A percentile compares a stretch with the other conserved stretches of the same genome.
phyloP scores from a whole-genome alignment of 2,797 vertebrate genomes.

The Cichlasoma orientale region DNA sequence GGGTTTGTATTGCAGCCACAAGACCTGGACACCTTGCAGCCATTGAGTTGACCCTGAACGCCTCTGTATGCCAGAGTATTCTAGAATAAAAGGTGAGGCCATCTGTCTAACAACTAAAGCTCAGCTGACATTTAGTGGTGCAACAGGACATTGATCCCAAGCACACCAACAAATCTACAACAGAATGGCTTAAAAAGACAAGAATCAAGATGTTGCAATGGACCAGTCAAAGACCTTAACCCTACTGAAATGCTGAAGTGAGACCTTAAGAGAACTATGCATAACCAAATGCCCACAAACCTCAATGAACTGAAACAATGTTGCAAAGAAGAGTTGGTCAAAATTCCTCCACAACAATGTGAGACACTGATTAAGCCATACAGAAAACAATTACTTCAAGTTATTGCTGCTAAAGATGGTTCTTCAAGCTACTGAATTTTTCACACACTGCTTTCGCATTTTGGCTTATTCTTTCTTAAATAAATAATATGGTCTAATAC shows the following conservation, averaged over 20 bases:
- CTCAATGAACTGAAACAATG: neutral
- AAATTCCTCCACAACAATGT: neutral
- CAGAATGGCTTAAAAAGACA: neutral
- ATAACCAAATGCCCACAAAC: neutral
- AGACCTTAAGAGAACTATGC: neutral
- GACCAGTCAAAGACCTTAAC: neutral
- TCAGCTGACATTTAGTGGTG: neutral
- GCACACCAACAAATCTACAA: rapidly evolving
- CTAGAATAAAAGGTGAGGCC: no score
- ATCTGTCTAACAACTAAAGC: neutral
- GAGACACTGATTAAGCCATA: neutral
- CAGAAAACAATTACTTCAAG: neutral
- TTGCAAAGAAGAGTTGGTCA: neutral
- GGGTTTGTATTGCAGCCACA: neutral
- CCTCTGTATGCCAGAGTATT: neutral
- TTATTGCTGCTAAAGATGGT: no score
- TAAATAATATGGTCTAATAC: neutral
- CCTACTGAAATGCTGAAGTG: neutral
- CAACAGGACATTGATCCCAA: neutral
- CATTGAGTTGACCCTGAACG: neutral
- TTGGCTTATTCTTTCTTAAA: neutral
- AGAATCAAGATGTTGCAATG: no score
- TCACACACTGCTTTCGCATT: no score
- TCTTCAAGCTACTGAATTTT: no score
- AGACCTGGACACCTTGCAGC: neutral